Evolutionary conservation across 1,140 invertebrate species (phyloP), one percentile per base, ranked within the genome.

Genomic region (Limonius californicus): DNA sequence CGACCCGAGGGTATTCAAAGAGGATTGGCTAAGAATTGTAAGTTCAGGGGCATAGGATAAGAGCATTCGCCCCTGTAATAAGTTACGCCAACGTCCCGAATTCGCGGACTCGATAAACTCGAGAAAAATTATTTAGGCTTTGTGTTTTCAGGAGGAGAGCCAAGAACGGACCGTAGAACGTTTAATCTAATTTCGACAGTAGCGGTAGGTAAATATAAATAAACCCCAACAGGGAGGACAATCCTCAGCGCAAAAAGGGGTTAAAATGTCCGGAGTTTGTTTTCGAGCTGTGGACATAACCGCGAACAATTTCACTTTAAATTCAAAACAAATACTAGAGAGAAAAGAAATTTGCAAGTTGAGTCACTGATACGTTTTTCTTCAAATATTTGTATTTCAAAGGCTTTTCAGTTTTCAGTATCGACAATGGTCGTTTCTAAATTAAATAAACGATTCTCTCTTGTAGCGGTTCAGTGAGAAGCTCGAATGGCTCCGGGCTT

Each of bases 331-430:
- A 32, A 32, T 32, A 32, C 27, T 11, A 32, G n/a, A 32, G 4
- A n/a, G n/a, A 45, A 45, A 45, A 45, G 4, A 45, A 45, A 45
- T 45, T 45, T 45, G 16, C 43, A 18, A 45, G n/a, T 18, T n/a
- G 4, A 45, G 43, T 45, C 43, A 7, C 4, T 18, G 43, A 45
- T 45, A 45, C 43, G 43, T n/a, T 45, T n/a, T 45, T 7, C 43
- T 45, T 45, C 43, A 45, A 45, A 45, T 45, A 45, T 45, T 45
- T 45, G 43, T 45, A 45, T 45, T 45, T 45, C n/a, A 45, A 45
- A 45, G n/a, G 43, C 43, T 45, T 45, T 45, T 45, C 43, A 45
- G 43, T 45, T 45, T 45, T 45, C 43, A 45, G 43, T 45, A 45
- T 45, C 43, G 43, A 45, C n/a, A 45, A 45, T 45, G 43, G 43